Evolutionary conservation across 2,888 invertebrate species (phyloP), one percentile per base, ranked within the genome.

Genomic region (Pandemis cinnamomeana): DNA sequence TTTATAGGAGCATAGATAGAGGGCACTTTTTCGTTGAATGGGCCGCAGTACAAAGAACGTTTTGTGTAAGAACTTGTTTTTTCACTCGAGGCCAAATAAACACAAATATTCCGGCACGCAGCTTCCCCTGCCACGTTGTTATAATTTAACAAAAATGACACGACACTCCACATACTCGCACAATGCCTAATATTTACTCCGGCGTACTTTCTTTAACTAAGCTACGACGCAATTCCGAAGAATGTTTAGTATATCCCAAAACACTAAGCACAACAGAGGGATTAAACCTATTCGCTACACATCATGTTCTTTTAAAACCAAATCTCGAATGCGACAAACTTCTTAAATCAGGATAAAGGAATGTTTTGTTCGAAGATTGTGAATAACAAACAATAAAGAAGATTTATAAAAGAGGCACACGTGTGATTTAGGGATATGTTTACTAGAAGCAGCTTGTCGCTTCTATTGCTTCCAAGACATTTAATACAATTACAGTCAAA

Each of bases 381-480:
- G 73, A 60, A 55, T 61, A 67, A 69, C 66, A 74, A 70, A 67
- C 66, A 67, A 62, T 61, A 67, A 62, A 70, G 41, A 44, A 74
- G 61, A 67, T 74, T 46, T 67, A 55, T 71, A 64, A 48, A 75
- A 67, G 62, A 48, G 27, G 53, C 48, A 67, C 58, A 67, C 67
- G 51, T 67, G 71, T 71, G 71, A 48, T 75, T 71, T 55, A 46
- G 42, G 67, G 60, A 73, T 73, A 60, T 66, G 64, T 66, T 60
- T 66, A 66, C 66, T 10, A 67, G 41, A 66, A 60, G 51, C 63
- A 41, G 58, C 64, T 71, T 67, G 48, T 60, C 60, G 41, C 51
- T n/a, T 68, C 7, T 10, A 11, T 27, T 27, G 11, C 27, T 27
- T 27, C 27, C 20, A 58, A 11, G 27, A 11, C 11, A 58, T 58